Percentiles rank a stretch among this genome's conserved stretches.
Evolutionary conservation across 2,888 invertebrate species (phyloP).

Genomic region (Scaptomyza cyrtandrae): DNA sequence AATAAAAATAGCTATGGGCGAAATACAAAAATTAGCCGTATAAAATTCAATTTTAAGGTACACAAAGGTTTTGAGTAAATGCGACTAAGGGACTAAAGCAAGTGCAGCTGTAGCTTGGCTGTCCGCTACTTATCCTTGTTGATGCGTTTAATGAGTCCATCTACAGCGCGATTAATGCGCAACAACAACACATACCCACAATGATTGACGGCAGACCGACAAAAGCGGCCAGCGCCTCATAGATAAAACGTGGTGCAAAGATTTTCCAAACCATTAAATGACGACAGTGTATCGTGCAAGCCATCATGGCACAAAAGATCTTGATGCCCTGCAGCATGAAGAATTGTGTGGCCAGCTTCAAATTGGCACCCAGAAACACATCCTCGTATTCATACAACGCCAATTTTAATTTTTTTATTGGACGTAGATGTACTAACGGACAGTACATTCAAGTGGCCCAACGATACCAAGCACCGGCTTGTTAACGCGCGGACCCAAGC

Average conservation of each 20-base stretch:
- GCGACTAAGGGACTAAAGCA: conserved; percentile 22
- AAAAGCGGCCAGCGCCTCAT: conserved; percentile 91
- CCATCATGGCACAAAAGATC: conserved; percentile 93
- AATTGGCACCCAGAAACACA: conserved; percentile 86
- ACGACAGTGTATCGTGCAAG: conserved; percentile 95
- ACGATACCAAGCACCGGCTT: too few species aligned
- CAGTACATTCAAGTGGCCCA: too few species aligned
- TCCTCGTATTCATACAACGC: conserved; percentile 87
- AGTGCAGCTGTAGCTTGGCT: background rate
- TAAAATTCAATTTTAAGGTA: conserved; percentile 38
- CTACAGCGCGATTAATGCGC: conserved; percentile 87
- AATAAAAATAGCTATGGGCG: conserved; percentile 43
- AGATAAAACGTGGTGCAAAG: conserved; percentile 98
- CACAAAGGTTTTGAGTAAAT: conserved; percentile 28
- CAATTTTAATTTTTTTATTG: too few species aligned
- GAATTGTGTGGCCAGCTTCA: conserved; percentile 87
- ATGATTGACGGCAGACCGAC: conserved; percentile 87
- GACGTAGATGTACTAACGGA: too few species aligned
- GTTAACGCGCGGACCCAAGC: too few species aligned
- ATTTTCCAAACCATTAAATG: conserved; percentile 99
- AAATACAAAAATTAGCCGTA: conserved; percentile 33
- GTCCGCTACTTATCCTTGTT: conserved; percentile 80
- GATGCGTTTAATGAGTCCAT: conserved; percentile 85
- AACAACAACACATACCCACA: conserved; percentile 87
- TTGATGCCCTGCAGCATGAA: conserved; percentile 87